Conservation (phyloP, 2,797 vertebrate species). For the Coracias cyanogaster region DNA sequence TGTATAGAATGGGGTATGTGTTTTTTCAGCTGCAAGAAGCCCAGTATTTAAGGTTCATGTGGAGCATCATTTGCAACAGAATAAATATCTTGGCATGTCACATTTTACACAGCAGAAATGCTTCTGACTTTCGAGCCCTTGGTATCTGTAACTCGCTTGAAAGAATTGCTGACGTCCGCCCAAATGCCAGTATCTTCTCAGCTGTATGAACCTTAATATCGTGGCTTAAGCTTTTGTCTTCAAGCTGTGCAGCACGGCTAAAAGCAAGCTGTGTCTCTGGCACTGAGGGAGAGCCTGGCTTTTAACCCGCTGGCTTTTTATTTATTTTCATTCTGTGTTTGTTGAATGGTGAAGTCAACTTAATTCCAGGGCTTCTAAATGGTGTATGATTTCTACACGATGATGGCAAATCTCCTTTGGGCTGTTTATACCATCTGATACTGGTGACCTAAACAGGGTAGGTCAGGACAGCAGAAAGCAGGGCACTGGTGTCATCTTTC, state of each 20-base stretch:
- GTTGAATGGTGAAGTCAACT: conserved; percentile 1
- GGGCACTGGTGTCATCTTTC: neutral
- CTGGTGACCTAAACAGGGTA: neutral
- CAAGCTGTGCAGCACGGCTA: neutral
- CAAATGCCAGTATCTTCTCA: conserved; percentile 54
- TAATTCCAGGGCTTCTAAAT: conserved; percentile 16
- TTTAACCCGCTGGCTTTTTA: conserved; percentile 38
- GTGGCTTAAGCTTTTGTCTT: conserved; percentile 26
- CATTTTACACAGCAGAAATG: neutral
- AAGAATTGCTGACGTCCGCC: conserved; percentile 46
- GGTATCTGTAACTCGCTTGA: conserved; percentile 18
- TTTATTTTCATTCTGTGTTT: neutral
- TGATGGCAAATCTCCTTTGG: conserved; percentile 5
- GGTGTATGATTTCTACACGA: neutral
- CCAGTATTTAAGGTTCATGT: neutral
- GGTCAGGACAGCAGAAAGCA: neutral
- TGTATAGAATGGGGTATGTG: neutral
- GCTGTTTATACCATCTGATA: neutral
- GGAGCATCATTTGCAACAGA: neutral
- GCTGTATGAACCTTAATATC: neutral
- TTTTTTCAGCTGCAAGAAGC: neutral
- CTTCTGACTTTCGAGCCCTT: conserved; percentile 33
- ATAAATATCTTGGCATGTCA: neutral
- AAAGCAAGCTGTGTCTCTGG: neutral
- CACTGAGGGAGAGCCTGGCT: conserved; percentile 8